phyloP scores from a whole-genome alignment of 2,888 invertebrate species.

The Coelinius sp. region DNA sequence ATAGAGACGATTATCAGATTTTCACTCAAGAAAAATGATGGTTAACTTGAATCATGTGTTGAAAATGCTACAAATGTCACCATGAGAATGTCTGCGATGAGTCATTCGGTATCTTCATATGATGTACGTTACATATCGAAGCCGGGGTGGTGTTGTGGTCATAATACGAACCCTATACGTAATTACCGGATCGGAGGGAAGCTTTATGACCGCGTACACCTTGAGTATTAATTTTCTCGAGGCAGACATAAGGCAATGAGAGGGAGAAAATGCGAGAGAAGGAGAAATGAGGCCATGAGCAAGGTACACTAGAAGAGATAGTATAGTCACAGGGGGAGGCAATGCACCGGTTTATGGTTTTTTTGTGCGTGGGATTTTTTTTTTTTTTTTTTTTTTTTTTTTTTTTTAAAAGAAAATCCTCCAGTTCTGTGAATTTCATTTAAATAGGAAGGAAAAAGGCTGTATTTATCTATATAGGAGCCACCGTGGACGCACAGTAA shows the following conservation, averaged over 20 bases:
- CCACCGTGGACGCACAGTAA: conserved; percentile 8
- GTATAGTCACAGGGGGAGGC: background rate
- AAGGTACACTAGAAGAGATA: background rate
- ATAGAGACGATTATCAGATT: background rate
- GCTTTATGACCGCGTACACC: conserved; percentile 63
- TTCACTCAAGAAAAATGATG: background rate
- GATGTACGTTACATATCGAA: conserved; percentile 44
- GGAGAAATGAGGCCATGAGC: conserved; percentile 34
- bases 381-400: background rate
- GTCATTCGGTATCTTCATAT: conserved; percentile 47
- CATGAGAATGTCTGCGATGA: conserved; percentile 17
- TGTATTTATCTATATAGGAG: conserved; percentile 6
- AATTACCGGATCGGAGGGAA: conserved; percentile 67
- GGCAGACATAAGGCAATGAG: background rate
- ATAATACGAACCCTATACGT: conserved; percentile 57
- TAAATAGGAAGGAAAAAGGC: background rate
- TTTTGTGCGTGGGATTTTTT: background rate
- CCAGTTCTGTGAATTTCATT: conserved; percentile 8
- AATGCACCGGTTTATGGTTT: background rate
- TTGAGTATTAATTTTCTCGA: conserved; percentile 66
- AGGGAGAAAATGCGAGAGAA: background rate
- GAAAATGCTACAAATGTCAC: background rate
- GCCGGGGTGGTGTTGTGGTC: conserved; percentile 48
- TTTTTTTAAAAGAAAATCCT: background rate
- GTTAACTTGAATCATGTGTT: background rate